A percentile compares a stretch with the other conserved stretches of the same genome.
phyloP scores from a whole-genome alignment of 2,888 invertebrate species.

The Creontiades dilutus region DNA sequence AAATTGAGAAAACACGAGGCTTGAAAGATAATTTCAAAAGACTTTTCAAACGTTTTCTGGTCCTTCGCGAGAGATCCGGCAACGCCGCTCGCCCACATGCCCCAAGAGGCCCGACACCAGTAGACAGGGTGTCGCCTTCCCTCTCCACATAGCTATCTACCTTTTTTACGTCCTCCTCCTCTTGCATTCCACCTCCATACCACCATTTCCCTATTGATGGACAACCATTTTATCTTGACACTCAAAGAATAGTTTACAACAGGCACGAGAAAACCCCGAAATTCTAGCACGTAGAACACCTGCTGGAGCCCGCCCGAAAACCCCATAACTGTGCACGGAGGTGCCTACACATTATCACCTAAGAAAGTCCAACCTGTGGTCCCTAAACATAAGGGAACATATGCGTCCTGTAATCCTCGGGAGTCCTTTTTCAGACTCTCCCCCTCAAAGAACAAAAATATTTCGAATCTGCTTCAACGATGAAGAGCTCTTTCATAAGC shows the following conservation, averaged over 20 bases:
- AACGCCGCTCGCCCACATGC: conserved; percentile 81
- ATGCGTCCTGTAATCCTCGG: not conserved
- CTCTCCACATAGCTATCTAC: conserved; percentile 69
- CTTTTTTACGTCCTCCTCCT: conserved; percentile 53
- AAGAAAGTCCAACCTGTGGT: not conserved
- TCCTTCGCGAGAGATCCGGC: conserved; percentile 79
- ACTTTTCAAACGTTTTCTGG: not conserved
- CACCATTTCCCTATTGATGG: conserved; percentile 58
- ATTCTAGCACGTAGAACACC: conserved; percentile 24
- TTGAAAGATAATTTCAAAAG: not conserved
- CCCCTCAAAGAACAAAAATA: not conserved
- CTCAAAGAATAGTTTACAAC: conserved; percentile 32
- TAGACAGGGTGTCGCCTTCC: conserved; percentile 96
- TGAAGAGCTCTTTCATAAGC: too few relatives aligned
- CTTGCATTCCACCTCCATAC: conserved; percentile 53
- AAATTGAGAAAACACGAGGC: not conserved
- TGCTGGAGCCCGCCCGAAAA: not conserved
- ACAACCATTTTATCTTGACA: conserved; percentile 61
- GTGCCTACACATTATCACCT: not conserved
- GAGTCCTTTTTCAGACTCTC: not conserved
- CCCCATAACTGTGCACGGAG: not conserved
- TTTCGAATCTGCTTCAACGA: not conserved
- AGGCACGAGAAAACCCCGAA: conserved; percentile 27
- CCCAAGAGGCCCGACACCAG: conserved; percentile 82
- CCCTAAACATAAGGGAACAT: not conserved